phyloP scores from a whole-genome alignment of 2,113 vertebrate genomes.

The Xiphophorus couchianus region DNA sequence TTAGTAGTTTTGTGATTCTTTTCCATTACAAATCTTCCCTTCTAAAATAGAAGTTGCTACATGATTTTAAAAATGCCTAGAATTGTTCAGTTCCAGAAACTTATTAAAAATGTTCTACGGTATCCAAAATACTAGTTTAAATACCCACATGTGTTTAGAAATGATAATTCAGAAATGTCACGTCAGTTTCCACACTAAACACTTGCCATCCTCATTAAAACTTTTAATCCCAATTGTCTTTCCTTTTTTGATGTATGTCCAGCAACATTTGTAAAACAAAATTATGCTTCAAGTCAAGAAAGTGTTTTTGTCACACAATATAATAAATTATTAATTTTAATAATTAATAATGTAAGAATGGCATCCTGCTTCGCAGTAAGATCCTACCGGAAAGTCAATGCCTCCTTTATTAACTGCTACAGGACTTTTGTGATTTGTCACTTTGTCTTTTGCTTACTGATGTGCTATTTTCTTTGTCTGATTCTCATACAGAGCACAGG shows the following conservation, averaged over 20 bases:
- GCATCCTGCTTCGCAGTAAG: background rate
- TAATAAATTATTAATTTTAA: background rate
- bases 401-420: background rate
- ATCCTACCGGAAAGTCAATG: background rate
- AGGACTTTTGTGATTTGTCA: background rate
- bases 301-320: background rate
- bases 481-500: slow-evolving; percentile 3
- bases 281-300: background rate
- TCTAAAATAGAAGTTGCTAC: background rate
- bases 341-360: background rate
- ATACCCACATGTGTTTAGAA: background rate
- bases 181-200: background rate
- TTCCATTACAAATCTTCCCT: background rate
- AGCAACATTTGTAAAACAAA: background rate
- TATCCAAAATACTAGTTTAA: background rate
- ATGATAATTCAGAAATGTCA: background rate
- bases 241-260: background rate
- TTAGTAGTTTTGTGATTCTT: background rate
- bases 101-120: background rate
- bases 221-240: background rate
- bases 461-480: background rate
- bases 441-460: too few relatives aligned
- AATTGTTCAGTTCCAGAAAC: too few relatives aligned
- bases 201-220: background rate
- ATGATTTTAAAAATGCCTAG: background rate